These are phyloP conservation scores for Sipha maydis DNA, from an alignment of 2,888 invertebrate genomes.

Conservation along the genomic window DNA sequence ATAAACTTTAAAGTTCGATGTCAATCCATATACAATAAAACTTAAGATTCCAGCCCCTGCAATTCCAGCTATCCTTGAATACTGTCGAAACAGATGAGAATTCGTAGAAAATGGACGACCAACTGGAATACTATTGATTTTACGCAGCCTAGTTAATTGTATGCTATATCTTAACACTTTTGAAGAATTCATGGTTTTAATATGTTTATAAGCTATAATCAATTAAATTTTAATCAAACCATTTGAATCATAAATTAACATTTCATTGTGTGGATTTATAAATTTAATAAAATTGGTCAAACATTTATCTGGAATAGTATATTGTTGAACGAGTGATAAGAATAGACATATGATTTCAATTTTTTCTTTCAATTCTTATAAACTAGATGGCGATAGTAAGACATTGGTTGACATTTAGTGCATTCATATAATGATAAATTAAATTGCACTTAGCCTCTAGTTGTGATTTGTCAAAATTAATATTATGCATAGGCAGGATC, in stretches of 20 bases:
- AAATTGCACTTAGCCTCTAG: too few species aligned
- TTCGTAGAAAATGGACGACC: constrained; percentile 18
- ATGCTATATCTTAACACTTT: constrained; percentile 29
- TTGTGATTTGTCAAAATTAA: too few species aligned
- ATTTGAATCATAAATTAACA: neutral
- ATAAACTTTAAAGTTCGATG: constrained; percentile 13
- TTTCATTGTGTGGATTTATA: neutral
- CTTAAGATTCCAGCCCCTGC: constrained; percentile 21
- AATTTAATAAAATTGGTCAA: neutral
- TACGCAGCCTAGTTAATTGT: constrained; percentile 8
- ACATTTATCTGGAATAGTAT: too few species aligned
- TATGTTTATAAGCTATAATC: neutral
- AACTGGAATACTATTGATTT: constrained; percentile 18
- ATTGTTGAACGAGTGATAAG: neutral
- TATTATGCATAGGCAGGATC: too few species aligned
- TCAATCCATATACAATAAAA: constrained; percentile 1
- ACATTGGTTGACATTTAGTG: neutral
- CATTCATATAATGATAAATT: too few species aligned
- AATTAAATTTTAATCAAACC: neutral
- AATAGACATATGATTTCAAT: neutral
- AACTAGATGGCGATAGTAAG: constrained; percentile 23
- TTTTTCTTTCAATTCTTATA: neutral
- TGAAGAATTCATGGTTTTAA: constrained; percentile 30
- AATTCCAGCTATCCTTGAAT: constrained; percentile 21
- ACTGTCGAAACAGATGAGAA: neutral